Evolutionary conservation across 2,888 invertebrate species (phyloP).

Genomic region (Colostygia pectinataria): DNA sequence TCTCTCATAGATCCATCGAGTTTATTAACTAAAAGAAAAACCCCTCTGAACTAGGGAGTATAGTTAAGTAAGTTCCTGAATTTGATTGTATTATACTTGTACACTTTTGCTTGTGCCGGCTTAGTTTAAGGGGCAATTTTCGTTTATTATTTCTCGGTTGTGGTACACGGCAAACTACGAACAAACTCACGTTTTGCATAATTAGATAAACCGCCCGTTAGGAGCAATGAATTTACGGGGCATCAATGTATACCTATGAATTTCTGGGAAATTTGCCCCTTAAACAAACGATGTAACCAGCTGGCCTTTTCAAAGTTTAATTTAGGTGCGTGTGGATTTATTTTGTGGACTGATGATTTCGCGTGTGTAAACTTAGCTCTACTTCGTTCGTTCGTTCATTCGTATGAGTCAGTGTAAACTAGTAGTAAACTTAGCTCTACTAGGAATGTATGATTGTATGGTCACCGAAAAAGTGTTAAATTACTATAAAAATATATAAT

Average conservation of each 20-base stretch:
- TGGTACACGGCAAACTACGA: constrained; percentile 54
- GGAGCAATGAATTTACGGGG: constrained; percentile 46
- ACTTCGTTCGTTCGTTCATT: too few relatives aligned
- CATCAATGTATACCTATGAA: constrained; percentile 46
- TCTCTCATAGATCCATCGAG: too few relatives aligned
- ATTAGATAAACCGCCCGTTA: constrained; percentile 63
- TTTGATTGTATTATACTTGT: constrained; percentile 1
- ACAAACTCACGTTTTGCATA: constrained; percentile 69
- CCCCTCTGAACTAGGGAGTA: too few relatives aligned
- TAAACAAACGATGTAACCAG: constrained; percentile 11
- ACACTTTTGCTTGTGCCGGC: constrained; percentile 4
- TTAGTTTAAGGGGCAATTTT: constrained; percentile 41
- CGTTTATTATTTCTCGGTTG: constrained; percentile 60
- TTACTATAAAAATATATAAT: too few relatives aligned
- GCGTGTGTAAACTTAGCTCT: not conserved
- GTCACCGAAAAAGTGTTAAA: too few relatives aligned
- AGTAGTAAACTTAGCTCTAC: too few relatives aligned
- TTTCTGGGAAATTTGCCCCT: constrained; percentile 23
- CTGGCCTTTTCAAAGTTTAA: constrained; percentile 12
- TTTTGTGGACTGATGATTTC: constrained; percentile 2
- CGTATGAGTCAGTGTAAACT: too few relatives aligned
- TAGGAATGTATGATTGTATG: too few relatives aligned
- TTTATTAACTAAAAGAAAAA: too few relatives aligned
- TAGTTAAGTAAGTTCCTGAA: not conserved
- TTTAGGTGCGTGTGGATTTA: constrained; percentile 15